phyloP scores from a whole-genome alignment of 2,888 invertebrate genomes.

The Volucella zonaria region DNA sequence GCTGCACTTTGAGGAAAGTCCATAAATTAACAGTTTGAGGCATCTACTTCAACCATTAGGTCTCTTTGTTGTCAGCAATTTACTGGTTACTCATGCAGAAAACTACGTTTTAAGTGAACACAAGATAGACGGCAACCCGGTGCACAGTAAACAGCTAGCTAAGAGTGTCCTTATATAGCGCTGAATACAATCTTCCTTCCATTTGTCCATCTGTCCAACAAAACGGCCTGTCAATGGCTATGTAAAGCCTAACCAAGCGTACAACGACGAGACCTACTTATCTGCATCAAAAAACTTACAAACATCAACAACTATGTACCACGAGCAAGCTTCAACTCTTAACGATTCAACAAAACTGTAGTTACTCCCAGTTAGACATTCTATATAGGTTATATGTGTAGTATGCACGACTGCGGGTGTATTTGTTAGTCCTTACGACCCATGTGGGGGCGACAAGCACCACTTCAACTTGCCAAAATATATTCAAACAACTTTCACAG shows the following conservation, averaged over 20 bases:
- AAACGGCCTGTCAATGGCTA: neutral
- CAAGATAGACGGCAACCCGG: no score
- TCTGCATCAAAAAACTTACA: slow-evolving; percentile 13
- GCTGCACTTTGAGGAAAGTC: no score
- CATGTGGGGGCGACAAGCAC: slow-evolving; percentile 12
- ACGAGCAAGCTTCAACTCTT: slow-evolving; percentile 17
- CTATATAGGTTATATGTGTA: neutral
- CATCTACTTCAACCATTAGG: no score
- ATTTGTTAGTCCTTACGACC: neutral
- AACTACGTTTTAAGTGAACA: no score
- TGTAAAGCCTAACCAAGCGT: slow-evolving; percentile 6
- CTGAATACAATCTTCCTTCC: slow-evolving; percentile 1
- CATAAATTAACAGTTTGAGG: no score
- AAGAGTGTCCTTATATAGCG: neutral
- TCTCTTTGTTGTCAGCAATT: no score
- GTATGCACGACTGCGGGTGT: neutral
- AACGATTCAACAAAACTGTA: slow-evolving; percentile 18
- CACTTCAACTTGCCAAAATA: slow-evolving; percentile 37
- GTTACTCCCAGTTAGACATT: slow-evolving; percentile 10
- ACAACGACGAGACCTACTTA: slow-evolving; percentile 9
- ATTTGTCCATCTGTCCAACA: neutral
- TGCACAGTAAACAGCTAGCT: no score
- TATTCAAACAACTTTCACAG: slow-evolving; percentile 36
- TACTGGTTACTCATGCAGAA: no score
- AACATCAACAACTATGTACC: slow-evolving; percentile 6